Evolutionary conservation across 2,888 invertebrate species (phyloP), one percentile per base, ranked within the genome.

Genomic region (Polydrusus cervinus): DNA sequence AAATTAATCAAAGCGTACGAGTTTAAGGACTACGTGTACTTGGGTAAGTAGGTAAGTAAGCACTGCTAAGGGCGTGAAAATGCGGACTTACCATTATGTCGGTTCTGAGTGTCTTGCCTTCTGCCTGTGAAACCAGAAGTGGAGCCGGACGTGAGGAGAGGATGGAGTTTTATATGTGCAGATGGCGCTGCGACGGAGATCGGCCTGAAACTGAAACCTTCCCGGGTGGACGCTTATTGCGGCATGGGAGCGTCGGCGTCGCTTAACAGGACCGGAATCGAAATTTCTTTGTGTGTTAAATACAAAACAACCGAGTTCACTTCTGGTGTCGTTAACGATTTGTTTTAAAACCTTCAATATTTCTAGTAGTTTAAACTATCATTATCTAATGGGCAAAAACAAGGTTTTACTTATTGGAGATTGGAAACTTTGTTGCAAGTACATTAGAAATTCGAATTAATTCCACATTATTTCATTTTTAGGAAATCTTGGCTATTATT

Each of bases 101-200:
- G 61, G 57, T 16, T 75, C 67, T 71, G 67, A 81, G 81, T 84
- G 84, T 81, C 92, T 91, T 91, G 90, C 91, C 92, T 91, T 91
- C 91, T 91, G 92, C 90, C 91, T 91, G 90, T 90, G 89, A 78
- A 91, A 92, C 92, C 91, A 93, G 92, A 92, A 93, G 92, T 93
- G 93, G 92, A 91, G 91, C 91, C 90, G 89, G 88, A 89, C 89
- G 89, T 89, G 89, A 89, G 90, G 90, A 89, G 88, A 89, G 89
- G 88, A 89, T 89, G 90, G 90, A 90, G 91, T 92, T 93, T 93
- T 92, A 93, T 92, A 91, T 89, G n/a, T 89, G 90, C 89, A 92
- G 93, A 92, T 91, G 93, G 92, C 93, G 92, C 91, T 89, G 88
- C 88, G 77, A 75, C 71, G 75, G 79, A 75, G 74, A 75, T 79